phyloP scores from a whole-genome alignment of 2,888 invertebrate genomes.

The Caenorhabditis japonica region DNA sequence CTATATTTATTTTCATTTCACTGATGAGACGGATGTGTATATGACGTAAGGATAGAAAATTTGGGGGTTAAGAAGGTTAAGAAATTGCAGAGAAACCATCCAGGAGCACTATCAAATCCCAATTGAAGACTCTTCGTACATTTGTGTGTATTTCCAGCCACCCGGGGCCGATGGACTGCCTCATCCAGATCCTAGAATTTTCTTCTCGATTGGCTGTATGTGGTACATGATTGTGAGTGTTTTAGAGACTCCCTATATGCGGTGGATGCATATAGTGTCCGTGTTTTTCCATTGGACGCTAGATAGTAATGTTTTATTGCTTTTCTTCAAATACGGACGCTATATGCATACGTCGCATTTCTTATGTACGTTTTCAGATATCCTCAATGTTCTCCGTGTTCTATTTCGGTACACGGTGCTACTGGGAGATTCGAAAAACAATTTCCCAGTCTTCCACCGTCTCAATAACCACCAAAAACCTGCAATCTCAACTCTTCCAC shows the following conservation, averaged over 20 bases:
- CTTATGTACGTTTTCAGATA: constrained; percentile 21
- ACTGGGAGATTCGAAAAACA: constrained; percentile 22
- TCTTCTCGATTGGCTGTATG: constrained; percentile 41
- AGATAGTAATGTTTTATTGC: no score
- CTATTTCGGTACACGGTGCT: constrained; percentile 36
- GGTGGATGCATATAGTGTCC: no score
- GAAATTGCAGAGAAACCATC: constrained; percentile 27
- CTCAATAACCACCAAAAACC: constrained; percentile 16
- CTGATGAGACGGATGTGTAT: constrained; percentile 21
- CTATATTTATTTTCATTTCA: constrained; percentile 32
- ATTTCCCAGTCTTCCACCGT: constrained; percentile 11
- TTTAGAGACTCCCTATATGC: not conserved
- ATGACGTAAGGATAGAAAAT: constrained; percentile 26
- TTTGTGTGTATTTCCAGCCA: constrained; percentile 38
- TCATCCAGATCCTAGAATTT: constrained; percentile 39
- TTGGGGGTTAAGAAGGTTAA: no score
- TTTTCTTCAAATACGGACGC: no score
- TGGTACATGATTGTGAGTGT: constrained; percentile 42
- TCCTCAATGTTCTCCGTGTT: constrained; percentile 44
- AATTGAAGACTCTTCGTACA: constrained; percentile 36
- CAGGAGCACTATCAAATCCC: constrained; percentile 18
- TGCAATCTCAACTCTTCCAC: constrained; percentile 40
- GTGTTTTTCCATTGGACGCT: no score
- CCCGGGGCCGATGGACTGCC: constrained; percentile 35
- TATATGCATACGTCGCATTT: no score